Base-by-base conservation (phyloP, 2,113 vertebrate species). In the Podarcis raffonei region DNA sequence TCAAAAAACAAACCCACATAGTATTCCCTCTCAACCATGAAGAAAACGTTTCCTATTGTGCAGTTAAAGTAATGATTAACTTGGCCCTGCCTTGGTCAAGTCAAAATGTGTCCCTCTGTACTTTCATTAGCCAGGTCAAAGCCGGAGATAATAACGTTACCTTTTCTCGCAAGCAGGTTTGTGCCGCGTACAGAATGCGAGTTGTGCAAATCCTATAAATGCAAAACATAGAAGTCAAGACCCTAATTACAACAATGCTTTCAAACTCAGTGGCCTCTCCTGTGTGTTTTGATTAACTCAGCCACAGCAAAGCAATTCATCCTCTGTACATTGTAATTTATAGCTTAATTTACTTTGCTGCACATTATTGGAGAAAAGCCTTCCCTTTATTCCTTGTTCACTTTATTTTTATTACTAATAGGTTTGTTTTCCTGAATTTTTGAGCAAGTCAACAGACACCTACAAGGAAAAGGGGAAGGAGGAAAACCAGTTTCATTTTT, bases 251-350 rank as follows among this genome's bases (percentile, higher is more conserved):
- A 62, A 30, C 18, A 30, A 30, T 84, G 15, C 25, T 90, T 89
- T 84, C 39, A 69, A 68, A 79, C 71, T 85, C 5, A 3, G 57
- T 68, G 68, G 30, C 53, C 75, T 37, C 8, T 90, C 23, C 84
- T 90, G 62, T 75, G 83, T 71, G 48, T 39, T 95, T 91, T 92
- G 84, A 93, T 90, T 89, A 87, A 82, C 30, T 75, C 87, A 12
- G 32, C 92, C 90, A 87, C 69, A 92, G 13, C 1, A 74, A 93
- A 83, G 13, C 69, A 15, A 89, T 92, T 95, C 87, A 59, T 93
- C 30, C 71, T 32, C 13, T 69, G 18, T 57, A 23, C 5, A 65
- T 91, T 93, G 87, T 94, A 91, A 91, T 80, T 86, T 91, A 12
- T 87, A 30, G 35, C 5, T 92, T 92, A 59, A 48, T 93, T 94